Evolutionary conservation across 2,888 invertebrate species (phyloP).

Genomic region (Synanthedon formicaeformis): DNA sequence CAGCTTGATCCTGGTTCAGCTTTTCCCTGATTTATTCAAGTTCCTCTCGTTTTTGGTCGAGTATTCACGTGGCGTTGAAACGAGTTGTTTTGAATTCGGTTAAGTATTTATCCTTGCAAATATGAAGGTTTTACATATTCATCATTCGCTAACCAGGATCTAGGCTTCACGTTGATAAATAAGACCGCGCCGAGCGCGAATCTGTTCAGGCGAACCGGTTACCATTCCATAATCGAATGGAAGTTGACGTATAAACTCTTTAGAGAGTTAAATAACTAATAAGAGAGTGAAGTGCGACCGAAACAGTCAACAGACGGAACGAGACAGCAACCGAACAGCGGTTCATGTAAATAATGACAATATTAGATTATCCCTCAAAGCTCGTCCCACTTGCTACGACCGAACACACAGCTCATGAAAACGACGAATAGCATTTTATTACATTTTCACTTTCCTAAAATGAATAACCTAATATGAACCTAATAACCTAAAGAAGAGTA

Average conservation of each 20-base stretch:
- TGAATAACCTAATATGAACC: no score
- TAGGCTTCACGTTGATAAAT: background rate
- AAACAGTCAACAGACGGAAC: background rate
- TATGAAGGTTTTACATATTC: background rate
- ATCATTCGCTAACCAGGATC: background rate
- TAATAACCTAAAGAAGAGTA: no score
- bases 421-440: no score
- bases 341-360: background rate
- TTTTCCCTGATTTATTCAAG: background rate
- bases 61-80: background rate
- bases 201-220: no score
- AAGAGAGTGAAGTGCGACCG: background rate
- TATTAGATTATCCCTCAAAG: background rate
- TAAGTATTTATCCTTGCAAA: background rate
- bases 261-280: no score
- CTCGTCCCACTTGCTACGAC: background rate
- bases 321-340: background rate
- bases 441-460: no score
- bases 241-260: no score
- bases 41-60: background rate
- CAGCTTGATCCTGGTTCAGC: background rate
- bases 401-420: no score
- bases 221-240: no score
- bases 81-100: background rate
- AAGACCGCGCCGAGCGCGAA: no score